These are phyloP conservation scores for Amphilophus citrinellus DNA, from an alignment of 2,113 vertebrate genomes.

Conservation along the genomic window DNA sequence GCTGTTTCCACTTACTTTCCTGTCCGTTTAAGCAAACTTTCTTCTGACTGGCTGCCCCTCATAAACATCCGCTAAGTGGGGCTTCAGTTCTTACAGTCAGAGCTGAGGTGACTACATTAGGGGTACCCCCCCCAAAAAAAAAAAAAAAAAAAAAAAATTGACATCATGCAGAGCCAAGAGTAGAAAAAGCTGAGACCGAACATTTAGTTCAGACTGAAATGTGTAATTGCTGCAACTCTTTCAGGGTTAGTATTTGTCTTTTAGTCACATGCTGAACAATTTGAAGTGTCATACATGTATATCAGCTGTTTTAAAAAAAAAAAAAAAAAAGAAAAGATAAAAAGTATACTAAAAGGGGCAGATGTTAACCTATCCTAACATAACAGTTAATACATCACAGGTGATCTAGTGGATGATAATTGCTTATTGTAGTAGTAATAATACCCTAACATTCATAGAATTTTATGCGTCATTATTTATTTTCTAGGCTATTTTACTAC, in stretches of 20 bases:
- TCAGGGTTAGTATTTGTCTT: too few relatives aligned
- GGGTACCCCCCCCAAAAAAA: neutral
- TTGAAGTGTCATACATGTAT: too few relatives aligned
- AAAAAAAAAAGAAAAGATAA: too few relatives aligned
- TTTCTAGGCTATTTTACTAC: neutral
- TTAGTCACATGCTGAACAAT: too few relatives aligned
- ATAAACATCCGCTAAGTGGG: neutral
- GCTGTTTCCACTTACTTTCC: neutral
- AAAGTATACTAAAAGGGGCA: neutral
- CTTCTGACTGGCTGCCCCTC: neutral
- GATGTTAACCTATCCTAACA: neutral
- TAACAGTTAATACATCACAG: neutral
- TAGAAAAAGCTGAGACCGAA: neutral
- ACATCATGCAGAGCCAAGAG: neutral
- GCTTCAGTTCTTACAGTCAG: neutral
- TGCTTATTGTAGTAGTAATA: neutral
- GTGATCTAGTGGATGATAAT: too few relatives aligned
- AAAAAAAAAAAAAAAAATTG: neutral
- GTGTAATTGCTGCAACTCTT: too few relatives aligned
- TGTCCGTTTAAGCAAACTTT: neutral
- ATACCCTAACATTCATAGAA: neutral
- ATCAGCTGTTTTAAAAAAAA: too few relatives aligned
- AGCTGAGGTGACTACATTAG: neutral
- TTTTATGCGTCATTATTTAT: neutral
- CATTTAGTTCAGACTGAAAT: too few relatives aligned